A percentile compares a stretch with the other conserved stretches of the same genome.
Conservation (phyloP, 23 tunicate species). For the Trididemnum nubilum region DNA sequence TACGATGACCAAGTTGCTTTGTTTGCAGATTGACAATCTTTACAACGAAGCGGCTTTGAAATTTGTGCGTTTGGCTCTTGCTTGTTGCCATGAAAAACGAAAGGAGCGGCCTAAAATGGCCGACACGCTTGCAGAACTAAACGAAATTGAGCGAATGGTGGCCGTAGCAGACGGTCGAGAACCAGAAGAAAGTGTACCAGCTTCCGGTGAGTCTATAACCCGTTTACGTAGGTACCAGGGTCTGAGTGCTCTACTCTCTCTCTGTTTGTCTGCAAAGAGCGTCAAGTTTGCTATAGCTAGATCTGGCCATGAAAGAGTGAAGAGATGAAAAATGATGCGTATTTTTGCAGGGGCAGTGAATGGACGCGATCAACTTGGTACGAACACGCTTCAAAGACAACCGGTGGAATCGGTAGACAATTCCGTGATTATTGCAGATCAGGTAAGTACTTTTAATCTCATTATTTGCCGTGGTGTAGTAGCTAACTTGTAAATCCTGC, state of each 20-base stretch:
- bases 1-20: too few species aligned
- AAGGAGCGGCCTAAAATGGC: constrained; percentile 80
- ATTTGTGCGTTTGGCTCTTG: constrained; percentile 62
- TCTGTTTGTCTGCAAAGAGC: background rate
- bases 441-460: constrained; percentile 6
- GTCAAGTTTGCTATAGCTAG: background rate
- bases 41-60: constrained; percentile 34
- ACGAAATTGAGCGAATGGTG: constrained; percentile 45
- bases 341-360: background rate
- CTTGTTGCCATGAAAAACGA: constrained; percentile 80
- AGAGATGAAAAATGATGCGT: background rate
- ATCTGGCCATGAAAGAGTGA: too few species aligned
- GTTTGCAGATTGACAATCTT: constrained; percentile 28
- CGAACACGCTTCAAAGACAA: constrained; percentile 19
- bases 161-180: constrained; percentile 24
- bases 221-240: background rate
- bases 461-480: too few species aligned
- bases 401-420: constrained; percentile 77
- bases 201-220: background rate
- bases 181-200: constrained; percentile 17
- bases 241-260: too few species aligned
- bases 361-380: background rate
- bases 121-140: constrained; percentile 41
- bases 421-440: constrained; percentile 26
- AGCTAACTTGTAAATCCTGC: too few species aligned